Evolutionary conservation across 2,888 invertebrate genomes (phyloP).

Genomic region (Choreutis nemorana): DNA sequence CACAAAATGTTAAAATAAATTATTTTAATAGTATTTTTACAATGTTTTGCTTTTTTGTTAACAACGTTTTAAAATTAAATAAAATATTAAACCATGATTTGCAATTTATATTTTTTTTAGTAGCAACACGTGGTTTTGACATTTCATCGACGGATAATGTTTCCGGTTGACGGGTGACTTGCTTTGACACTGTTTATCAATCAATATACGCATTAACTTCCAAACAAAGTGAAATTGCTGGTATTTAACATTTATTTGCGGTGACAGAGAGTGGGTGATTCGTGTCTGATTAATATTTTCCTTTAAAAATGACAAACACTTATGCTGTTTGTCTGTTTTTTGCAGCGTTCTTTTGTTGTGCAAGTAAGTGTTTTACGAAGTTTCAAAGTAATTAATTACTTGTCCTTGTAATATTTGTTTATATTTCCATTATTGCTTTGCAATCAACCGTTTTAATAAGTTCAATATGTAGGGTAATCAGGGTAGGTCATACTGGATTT

Average conservation of each 20-base stretch:
- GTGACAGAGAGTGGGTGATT: constrained; percentile 20
- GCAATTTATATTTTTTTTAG: too few relatives aligned
- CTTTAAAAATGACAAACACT: constrained; percentile 46
- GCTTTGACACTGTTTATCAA: constrained; percentile 36
- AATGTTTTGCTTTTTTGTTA: too few relatives aligned
- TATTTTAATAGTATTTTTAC: too few relatives aligned
- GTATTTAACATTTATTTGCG: constrained; percentile 29
- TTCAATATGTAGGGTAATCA: too few relatives aligned
- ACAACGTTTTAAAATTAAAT: too few relatives aligned
- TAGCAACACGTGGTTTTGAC: too few relatives aligned
- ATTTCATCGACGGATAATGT: too few relatives aligned
- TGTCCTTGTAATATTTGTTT: constrained; percentile 21
- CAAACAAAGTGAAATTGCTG: constrained; percentile 48
- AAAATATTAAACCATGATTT: too few relatives aligned
- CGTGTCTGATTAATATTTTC: constrained; percentile 16
- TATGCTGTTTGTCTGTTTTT: constrained; percentile 46
- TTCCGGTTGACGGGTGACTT: constrained; percentile 7
- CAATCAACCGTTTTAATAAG: too few relatives aligned
- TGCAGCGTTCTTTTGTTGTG: constrained; percentile 36
- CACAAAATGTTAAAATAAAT: too few relatives aligned
- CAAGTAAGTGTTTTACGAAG: constrained; percentile 32
- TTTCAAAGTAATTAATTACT: constrained; percentile 16
- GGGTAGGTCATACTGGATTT: too few relatives aligned
- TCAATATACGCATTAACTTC: constrained; percentile 36
- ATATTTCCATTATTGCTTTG: too few relatives aligned